These are phyloP conservation scores for Mnemiopsis leidyi DNA, from an alignment of 37 sponge, comb jelly and placozoan species.

Conservation along the genomic window DNA sequence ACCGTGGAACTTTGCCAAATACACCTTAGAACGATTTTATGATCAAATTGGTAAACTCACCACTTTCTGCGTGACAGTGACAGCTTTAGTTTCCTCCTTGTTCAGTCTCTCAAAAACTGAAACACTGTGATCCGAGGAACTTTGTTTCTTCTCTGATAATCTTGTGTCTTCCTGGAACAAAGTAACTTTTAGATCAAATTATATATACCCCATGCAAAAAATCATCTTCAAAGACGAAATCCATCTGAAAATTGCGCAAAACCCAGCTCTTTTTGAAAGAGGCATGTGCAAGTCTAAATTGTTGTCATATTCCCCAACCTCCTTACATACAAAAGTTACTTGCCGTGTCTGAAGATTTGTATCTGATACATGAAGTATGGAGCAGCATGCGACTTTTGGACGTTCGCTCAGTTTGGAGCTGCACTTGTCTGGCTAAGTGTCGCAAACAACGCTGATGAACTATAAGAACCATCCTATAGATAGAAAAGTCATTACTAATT, in stretches of 20 bases:
- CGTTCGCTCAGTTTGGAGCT: not conserved
- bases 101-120: constrained; percentile 49
- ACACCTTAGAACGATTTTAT: too few relatives aligned
- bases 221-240: too few relatives aligned
- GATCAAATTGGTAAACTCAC: constrained; percentile 17
- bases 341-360: not conserved
- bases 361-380: constrained; percentile 26
- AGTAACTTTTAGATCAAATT: too few relatives aligned
- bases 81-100: constrained; percentile 27
- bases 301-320: too few relatives aligned
- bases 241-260: too few relatives aligned
- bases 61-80: constrained; percentile 18
- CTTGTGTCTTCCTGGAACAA: not conserved
- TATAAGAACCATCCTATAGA: constrained; percentile 3
- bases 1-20: not conserved
- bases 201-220: too few relatives aligned
- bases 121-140: constrained; percentile 40
- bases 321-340: too few relatives aligned
- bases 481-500: too few relatives aligned
- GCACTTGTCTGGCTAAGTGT: not conserved
- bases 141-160: not conserved
- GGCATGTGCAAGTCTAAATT: too few relatives aligned
- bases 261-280: too few relatives aligned
- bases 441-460: not conserved
- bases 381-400: not conserved